Conservation (phyloP, 2,113 vertebrate genomes). For the Oenanthe melanoleuca region DNA sequence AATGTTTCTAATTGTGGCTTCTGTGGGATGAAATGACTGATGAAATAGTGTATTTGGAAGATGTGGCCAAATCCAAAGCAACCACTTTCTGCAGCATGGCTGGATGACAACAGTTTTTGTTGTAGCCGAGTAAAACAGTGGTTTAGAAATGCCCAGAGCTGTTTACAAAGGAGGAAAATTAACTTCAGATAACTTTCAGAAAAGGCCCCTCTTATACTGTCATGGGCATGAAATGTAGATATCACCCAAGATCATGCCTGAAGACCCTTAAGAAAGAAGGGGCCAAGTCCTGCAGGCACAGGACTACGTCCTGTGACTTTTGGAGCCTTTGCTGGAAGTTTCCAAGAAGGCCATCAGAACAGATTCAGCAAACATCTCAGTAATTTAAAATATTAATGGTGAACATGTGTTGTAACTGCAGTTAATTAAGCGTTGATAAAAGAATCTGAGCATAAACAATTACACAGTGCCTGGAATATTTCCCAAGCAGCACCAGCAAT, state of each 20-base stretch:
- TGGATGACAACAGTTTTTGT: constrained; percentile 30
- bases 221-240: background rate
- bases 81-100: constrained; percentile 4
- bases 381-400: constrained; percentile 53
- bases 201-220: background rate
- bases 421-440: constrained; percentile 56
- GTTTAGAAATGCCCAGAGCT: background rate
- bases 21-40: constrained; percentile 40
- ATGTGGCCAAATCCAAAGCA: constrained; percentile 24
- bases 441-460: constrained; percentile 50
- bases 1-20: constrained; percentile 57
- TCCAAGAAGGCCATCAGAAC: background rate
- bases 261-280: background rate
- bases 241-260: background rate
- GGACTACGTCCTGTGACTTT: fast-evolving
- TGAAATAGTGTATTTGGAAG: constrained; percentile 15
- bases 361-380: constrained; percentile 25
- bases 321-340: background rate
- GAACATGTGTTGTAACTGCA: constrained; percentile 58
- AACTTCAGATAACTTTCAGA: background rate
- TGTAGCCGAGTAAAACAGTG: background rate
- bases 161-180: constrained; percentile 39
- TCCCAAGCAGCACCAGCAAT: constrained; percentile 49
- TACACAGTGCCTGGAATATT: constrained; percentile 48
- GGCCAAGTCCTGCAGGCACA: background rate